Evolutionary conservation across 2,113 vertebrate genomes (phyloP), one percentile per base, ranked within the genome.

Genomic region (Grantiella picta): DNA sequence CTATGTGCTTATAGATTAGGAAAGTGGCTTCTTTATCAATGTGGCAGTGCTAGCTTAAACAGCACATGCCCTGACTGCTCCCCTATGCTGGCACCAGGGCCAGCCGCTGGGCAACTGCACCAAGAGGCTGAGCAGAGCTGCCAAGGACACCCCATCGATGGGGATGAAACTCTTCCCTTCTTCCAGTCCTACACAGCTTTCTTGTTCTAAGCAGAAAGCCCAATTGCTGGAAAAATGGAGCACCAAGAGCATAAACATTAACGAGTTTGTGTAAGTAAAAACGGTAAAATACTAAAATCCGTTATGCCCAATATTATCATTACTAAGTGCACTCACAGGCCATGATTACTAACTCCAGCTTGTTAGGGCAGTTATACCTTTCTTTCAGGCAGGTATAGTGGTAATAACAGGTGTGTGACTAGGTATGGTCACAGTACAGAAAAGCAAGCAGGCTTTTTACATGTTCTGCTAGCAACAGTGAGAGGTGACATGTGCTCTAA

Each of bases 21-120:
- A 65, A 82, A 31, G 8, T 49, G 0, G 0, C 7, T 84, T 18
- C 42, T 66, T 59, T 24, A 16, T 42, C 38, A 1, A 1, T 2
- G 20, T n/a, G 22, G 45, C 27, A 80, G 18, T 24, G 24, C 12
- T 49, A 57, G 18, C 21, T 52, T 36, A 29, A 81, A 54, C 23
- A 84, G 54, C 33, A 56, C 33, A 19, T 72, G 69, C 33, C 35
- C 29, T 54, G 45, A 56, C n/a, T 35, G 29, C 36, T 78, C 27
- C 4, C 6, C 8, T 0, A 2, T 0, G 11, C 28, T 40, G 12
- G 31, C 40, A 60, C 18, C 56, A 35, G 1, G 5, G 13, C 20
- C 0, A 0, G 83, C 7, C 0, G 0, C 10, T 8, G 59, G 19
- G 25, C 61, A 60, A 50, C 35, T 0, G 0, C 18, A 10, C 20